A percentile compares a stretch with the other conserved stretches of the same genome.
phyloP scores from a whole-genome alignment of 2,113 vertebrate genomes.

The Plecotus auritus region DNA sequence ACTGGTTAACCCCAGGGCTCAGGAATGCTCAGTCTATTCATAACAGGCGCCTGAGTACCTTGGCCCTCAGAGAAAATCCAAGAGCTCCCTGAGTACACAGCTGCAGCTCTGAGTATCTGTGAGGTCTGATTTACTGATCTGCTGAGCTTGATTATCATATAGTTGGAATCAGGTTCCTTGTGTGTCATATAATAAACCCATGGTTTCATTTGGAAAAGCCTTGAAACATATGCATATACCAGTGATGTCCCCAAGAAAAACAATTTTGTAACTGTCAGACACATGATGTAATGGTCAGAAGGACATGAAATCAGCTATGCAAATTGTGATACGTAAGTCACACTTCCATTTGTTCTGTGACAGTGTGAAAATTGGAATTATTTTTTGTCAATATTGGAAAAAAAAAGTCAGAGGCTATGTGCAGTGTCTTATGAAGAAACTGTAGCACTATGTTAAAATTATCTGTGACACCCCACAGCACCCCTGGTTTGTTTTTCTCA shows the following conservation, averaged over 20 bases:
- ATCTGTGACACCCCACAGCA: background rate
- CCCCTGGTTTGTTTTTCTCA: background rate
- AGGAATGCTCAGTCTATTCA: background rate
- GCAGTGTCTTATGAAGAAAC: conserved; percentile 25
- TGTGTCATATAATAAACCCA: conserved; percentile 3
- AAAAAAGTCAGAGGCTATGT: conserved; percentile 11
- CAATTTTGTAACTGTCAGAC: conserved; percentile 65
- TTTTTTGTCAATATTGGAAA: conserved; percentile 66
- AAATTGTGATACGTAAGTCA: conserved; percentile 71
- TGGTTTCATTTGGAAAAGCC: conserved; percentile 43
- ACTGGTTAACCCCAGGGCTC: background rate
- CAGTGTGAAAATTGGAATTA: conserved; percentile 72
- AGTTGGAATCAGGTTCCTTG: background rate
- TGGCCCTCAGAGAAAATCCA: background rate
- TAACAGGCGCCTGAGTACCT: background rate
- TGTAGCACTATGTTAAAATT: background rate
- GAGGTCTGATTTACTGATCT: background rate
- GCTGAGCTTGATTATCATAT: background rate
- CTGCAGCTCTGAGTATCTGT: background rate
- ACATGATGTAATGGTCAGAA: conserved; percentile 57
- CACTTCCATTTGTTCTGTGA: conserved; percentile 68
- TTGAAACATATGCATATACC: conserved; percentile 34
- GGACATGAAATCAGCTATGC: conserved; percentile 66
- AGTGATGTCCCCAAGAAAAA: conserved; percentile 63
- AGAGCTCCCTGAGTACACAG: background rate